Evolutionary conservation across 2,113 vertebrate genomes (phyloP), one percentile per base, ranked within the genome.

Genomic region (Euleptes europaea): DNA sequence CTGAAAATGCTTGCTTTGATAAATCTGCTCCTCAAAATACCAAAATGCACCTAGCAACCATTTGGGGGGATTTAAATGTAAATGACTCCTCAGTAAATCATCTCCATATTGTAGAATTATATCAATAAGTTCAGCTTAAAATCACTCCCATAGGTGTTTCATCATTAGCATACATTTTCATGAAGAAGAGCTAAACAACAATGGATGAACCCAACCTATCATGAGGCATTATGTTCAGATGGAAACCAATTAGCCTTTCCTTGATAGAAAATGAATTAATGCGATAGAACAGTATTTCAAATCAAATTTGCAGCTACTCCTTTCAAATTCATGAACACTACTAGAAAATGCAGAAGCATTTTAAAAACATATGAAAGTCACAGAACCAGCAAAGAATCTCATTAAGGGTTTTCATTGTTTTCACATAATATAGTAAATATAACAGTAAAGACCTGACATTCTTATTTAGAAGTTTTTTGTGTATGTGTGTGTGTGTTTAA

Each of bases 91-190:
- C 78, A 86, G 8, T 84, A 28, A 86, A 75, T 83, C 88, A 70
- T 91, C 91, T 84, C 51, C 35, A 81, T 81, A 73, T 3, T 51
- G 80, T 69, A 71, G 76, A 84, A 82, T 42, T 4, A 4, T 57
- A 78, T 89, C 76, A 85, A 51, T 84, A 92, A 90, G 86, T 89
- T 60, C 44, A 92, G 82, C 35, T 80, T 85, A 80, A 94, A 94
- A 90, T 84, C 80, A 90, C 28, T 88, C 21, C 4, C 19, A 84
- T 86, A 5, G 5, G 87, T 80, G 91, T 91, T 92, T 92, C 85
- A 86, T 92, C 86, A 89, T 91, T 78, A 83, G 42, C 67, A 85
- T 90, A 47, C 80, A 80, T 91, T 86, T 94, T 80, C 93, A 17
- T 6, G 71, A 42, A 80, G 3, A 89, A 11, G 60, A 86, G 85